A percentile compares a stretch with the other conserved stretches of the same genome.
Evolutionary conservation across 2,888 invertebrate species (phyloP).

Genomic region (Campoplex nolae): DNA sequence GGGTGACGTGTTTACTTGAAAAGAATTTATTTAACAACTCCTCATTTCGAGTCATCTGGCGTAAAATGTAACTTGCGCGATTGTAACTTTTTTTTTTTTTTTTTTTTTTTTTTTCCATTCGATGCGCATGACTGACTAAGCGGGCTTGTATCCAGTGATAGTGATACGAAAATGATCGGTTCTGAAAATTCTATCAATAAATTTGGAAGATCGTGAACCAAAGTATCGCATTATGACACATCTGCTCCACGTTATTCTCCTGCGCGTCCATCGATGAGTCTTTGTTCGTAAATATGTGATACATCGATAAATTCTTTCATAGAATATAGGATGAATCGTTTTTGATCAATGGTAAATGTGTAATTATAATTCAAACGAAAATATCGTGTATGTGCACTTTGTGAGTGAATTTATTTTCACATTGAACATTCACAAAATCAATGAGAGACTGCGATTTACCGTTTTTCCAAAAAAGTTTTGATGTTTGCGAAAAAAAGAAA

Average conservation of each 20-base stretch:
- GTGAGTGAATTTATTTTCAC: background rate
- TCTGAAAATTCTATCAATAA: too few relatives aligned
- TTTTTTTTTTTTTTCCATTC: too few relatives aligned
- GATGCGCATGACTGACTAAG: background rate
- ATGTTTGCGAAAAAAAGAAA: background rate
- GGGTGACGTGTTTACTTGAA: slow-evolving; percentile 31
- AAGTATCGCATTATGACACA: background rate
- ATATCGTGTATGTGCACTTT: background rate
- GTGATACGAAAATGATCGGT: too few relatives aligned
- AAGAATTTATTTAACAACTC: slow-evolving; percentile 42
- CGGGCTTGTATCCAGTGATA: too few relatives aligned
- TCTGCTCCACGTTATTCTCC: background rate
- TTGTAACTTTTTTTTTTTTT: background rate
- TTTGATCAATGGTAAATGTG: background rate
- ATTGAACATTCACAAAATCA: background rate
- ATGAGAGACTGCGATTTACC: background rate
- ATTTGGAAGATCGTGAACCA: background rate
- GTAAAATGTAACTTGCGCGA: background rate
- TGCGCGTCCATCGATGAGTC: slow-evolving; percentile 3
- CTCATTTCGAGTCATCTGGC: background rate
- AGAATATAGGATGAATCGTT: background rate
- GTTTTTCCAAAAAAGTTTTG: background rate
- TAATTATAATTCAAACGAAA: background rate
- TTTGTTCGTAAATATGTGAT: background rate
- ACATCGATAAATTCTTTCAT: background rate